Percentiles rank a stretch among this genome's conserved stretches.
These are phyloP conservation scores for Poeciliopsis turneri DNA, from an alignment of 2,797 vertebrate species.

Conservation along the genomic window DNA sequence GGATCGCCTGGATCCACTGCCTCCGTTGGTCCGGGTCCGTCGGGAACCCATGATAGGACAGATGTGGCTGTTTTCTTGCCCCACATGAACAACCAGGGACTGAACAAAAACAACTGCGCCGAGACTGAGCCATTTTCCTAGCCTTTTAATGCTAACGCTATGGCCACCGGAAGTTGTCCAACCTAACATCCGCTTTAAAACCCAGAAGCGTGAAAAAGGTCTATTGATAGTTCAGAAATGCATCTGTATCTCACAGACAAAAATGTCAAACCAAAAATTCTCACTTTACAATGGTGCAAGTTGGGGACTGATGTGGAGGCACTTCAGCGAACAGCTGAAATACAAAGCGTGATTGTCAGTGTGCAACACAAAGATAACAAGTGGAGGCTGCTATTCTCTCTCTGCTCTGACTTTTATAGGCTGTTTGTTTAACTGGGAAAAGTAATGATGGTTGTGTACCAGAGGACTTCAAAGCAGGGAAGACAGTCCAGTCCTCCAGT, in stretches of 20 bases:
- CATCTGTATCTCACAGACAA: slow-evolving; percentile 5
- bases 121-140: too few species aligned
- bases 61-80: too few species aligned
- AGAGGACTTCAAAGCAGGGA: background rate
- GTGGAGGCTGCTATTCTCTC: slow-evolving; percentile 9
- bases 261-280: slow-evolving; percentile 3
- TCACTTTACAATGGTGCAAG: slow-evolving; percentile 24
- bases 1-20: too few species aligned
- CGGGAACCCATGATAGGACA: too few species aligned
- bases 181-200: too few species aligned
- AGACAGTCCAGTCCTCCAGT: background rate
- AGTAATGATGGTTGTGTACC: background rate
- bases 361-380: slow-evolving; percentile 12
- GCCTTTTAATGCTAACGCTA: too few species aligned
- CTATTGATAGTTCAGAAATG: background rate
- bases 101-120: too few species aligned
- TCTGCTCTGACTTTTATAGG: slow-evolving; percentile 14
- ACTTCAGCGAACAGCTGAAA: slow-evolving; percentile 13
- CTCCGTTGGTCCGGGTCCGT: too few species aligned
- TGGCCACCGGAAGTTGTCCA: too few species aligned
- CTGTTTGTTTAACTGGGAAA: slow-evolving; percentile 9
- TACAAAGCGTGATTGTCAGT: slow-evolving; percentile 36
- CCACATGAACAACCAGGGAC: too few species aligned
- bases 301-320: slow-evolving; percentile 9
- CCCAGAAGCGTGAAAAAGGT: too few species aligned